phyloP scores from a whole-genome alignment of 2,113 vertebrate species.

The Urocitellus parryii region DNA sequence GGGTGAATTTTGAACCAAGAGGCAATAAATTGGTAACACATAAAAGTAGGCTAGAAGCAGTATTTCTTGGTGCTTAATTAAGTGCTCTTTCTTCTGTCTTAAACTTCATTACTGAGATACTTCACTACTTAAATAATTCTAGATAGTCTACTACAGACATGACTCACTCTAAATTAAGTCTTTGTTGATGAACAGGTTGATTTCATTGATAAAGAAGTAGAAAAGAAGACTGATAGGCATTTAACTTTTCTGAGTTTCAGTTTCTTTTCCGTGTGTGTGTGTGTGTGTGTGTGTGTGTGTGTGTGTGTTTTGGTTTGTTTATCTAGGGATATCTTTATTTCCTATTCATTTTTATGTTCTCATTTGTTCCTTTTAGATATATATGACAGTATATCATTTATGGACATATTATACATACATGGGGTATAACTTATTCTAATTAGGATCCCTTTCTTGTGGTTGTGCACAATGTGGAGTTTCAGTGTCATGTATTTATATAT shows the following conservation, averaged over 20 bases:
- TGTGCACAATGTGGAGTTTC: no score
- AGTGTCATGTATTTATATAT: no score
- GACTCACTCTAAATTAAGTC: background rate
- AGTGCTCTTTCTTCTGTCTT: background rate
- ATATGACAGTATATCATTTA: no score
- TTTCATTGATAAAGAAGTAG: background rate
- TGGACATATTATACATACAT: no score
- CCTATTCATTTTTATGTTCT: no score
- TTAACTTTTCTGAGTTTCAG: background rate
- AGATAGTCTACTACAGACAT: constrained; percentile 17
- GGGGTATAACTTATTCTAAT: no score
- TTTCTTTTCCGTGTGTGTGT: background rate
- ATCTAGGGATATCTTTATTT: no score
- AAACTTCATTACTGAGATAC: background rate
- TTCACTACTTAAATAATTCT: background rate
- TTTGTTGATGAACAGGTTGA: background rate
- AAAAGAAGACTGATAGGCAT: background rate
- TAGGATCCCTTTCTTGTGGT: no score
- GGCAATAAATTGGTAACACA: background rate
- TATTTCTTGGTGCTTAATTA: background rate
- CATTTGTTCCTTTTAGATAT: no score
- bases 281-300: no score
- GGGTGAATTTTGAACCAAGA: background rate
- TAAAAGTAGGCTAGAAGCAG: background rate
- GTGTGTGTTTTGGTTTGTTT: no score